These are phyloP conservation scores for Melipona bicolor DNA, from an alignment of 2,888 invertebrate species.

Conservation along the genomic window DNA sequence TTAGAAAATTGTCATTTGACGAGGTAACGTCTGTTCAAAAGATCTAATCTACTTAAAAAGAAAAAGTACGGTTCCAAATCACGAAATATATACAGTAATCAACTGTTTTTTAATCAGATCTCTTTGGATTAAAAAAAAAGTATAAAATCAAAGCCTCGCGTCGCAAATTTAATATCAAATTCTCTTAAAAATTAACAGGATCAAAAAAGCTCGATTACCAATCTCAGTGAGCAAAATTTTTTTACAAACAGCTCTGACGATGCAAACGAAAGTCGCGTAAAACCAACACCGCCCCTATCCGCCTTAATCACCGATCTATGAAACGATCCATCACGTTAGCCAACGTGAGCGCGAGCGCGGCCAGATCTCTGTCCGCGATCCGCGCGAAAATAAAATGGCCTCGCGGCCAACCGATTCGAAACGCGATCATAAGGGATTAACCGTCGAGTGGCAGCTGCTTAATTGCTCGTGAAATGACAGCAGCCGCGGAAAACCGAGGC, in stretches of 20 bases:
- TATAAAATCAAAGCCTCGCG: too few relatives aligned
- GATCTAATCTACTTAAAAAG: too few relatives aligned
- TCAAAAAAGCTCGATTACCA: neutral
- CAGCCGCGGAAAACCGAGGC: neutral
- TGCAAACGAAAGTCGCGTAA: too few relatives aligned
- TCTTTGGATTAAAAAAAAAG: too few relatives aligned
- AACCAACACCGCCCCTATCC: neutral
- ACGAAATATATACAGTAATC: too few relatives aligned
- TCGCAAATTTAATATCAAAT: too few relatives aligned
- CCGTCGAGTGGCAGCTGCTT: neutral
- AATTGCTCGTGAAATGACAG: slow-evolving; percentile 26
- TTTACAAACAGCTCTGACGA: neutral
- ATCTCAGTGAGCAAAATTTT: neutral
- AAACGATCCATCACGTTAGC: neutral
- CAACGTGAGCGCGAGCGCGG: too few relatives aligned
- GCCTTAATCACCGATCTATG: slow-evolving; percentile 3
- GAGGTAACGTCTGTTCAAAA: too few relatives aligned
- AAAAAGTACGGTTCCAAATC: too few relatives aligned
- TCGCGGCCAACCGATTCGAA: neutral
- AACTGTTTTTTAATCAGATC: too few relatives aligned
- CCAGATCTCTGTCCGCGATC: neutral
- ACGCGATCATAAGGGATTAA: slow-evolving; percentile 18
- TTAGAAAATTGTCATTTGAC: too few relatives aligned
- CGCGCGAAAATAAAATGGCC: neutral
- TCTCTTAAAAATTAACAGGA: too few relatives aligned